Conservation (phyloP, 2,797 vertebrate genomes). For the Malacoraja senta region DNA sequence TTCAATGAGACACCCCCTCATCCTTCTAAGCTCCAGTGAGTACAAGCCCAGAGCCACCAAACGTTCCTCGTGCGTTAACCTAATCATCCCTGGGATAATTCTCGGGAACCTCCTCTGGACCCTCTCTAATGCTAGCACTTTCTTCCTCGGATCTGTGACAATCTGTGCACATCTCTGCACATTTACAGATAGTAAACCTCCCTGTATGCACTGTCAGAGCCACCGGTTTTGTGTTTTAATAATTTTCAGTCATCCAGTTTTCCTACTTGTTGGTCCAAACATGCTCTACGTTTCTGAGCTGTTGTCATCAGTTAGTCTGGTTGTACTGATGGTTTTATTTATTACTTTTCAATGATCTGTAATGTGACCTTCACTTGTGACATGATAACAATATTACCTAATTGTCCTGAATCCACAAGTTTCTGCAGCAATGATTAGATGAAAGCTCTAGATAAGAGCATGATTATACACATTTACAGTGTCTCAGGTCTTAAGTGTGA, state of each 20-base stretch:
- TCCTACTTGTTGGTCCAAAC: neutral
- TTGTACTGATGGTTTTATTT: neutral
- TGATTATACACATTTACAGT: neutral
- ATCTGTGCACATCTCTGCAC: too few relatives aligned
- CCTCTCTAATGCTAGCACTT: too few relatives aligned
- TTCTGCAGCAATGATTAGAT: neutral
- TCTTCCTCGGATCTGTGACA: too few relatives aligned
- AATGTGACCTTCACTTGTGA: neutral
- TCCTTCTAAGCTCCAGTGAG: too few relatives aligned
- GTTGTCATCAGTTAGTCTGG: neutral
- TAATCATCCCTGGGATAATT: too few relatives aligned
- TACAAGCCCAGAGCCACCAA: too few relatives aligned
- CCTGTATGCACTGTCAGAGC: neutral
- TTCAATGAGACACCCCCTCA: too few relatives aligned
- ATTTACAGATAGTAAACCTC: neutral
- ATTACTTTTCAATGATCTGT: neutral
- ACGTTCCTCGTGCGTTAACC: too few relatives aligned
- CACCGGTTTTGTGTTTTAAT: neutral
- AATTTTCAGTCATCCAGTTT: neutral
- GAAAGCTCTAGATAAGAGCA: neutral
- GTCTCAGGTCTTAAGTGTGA: neutral
- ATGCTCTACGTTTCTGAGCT: neutral
- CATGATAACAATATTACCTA: neutral
- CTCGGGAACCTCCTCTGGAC: too few relatives aligned
- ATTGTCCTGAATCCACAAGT: neutral